Conservation (phyloP, 1,140 invertebrate species). For the Maconellicoccus hirsutus region DNA sequence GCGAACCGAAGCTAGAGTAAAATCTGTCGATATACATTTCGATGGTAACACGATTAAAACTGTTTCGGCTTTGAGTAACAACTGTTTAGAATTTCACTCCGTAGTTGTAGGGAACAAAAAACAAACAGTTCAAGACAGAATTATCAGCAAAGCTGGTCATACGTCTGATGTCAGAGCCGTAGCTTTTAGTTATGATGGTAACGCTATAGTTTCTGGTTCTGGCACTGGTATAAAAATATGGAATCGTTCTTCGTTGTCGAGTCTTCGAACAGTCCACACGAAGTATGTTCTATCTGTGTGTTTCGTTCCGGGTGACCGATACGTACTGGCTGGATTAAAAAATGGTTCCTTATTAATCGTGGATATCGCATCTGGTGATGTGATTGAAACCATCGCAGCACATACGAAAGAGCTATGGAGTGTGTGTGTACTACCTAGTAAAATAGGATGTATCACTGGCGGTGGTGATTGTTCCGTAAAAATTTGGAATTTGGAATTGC, state of each 20-base stretch:
- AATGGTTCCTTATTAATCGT: slow-evolving; percentile 75
- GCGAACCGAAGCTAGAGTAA: not conserved
- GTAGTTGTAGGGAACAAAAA: slow-evolving; percentile 39
- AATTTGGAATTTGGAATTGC: slow-evolving; percentile 87
- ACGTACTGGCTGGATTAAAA: slow-evolving; percentile 79
- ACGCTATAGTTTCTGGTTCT: slow-evolving; percentile 72
- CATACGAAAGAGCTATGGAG: slow-evolving; percentile 69
- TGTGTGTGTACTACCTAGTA: slow-evolving; percentile 59
- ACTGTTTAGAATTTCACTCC: slow-evolving; percentile 55
- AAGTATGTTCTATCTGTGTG: slow-evolving; percentile 57
- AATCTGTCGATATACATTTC: not conserved
- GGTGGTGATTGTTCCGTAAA: slow-evolving; percentile 82
- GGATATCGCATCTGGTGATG: slow-evolving; percentile 66
- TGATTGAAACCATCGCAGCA: slow-evolving; percentile 65
- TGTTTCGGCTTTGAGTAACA: slow-evolving; percentile 38
- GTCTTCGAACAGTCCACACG: slow-evolving; percentile 64
- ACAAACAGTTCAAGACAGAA: slow-evolving; percentile 41
- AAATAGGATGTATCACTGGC: slow-evolving; percentile 70
- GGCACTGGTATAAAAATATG: slow-evolving; percentile 83
- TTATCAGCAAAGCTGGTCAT: slow-evolving; percentile 61
- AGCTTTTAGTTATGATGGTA: slow-evolving; percentile 81
- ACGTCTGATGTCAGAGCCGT: slow-evolving; percentile 75
- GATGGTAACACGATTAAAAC: not conserved
- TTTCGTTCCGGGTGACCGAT: slow-evolving; percentile 84
- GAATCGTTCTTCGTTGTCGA: slow-evolving; percentile 71